Percentiles rank a stretch among this genome's conserved stretches.
phyloP scores from a whole-genome alignment of 2,888 invertebrate species.

The Dichetophora obliterata region DNA sequence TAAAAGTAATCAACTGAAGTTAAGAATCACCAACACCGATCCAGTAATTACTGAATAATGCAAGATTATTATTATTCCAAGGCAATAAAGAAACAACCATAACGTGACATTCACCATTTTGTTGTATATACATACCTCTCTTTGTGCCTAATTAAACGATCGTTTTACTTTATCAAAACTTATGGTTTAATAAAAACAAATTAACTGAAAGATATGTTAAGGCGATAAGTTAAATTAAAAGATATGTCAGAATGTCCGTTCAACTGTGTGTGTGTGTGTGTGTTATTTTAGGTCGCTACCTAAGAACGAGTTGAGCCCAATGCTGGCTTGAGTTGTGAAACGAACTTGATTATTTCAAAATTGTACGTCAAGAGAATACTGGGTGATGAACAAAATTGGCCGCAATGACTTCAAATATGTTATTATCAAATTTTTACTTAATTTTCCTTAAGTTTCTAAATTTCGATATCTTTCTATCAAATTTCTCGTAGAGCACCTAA shows the following conservation, averaged over 20 bases:
- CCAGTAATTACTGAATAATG: not conserved
- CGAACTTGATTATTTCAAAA: not conserved
- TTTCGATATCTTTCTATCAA: too few relatives aligned
- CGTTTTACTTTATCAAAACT: constrained; percentile 37
- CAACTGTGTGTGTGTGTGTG: constrained; percentile 5
- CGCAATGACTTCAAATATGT: too few relatives aligned
- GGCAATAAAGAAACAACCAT: not conserved
- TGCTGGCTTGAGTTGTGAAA: not conserved
- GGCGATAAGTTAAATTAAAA: constrained; percentile 51
- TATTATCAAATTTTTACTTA: too few relatives aligned
- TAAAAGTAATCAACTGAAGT: constrained; percentile 18
- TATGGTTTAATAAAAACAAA: constrained; percentile 58
- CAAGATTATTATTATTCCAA: not conserved
- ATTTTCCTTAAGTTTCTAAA: too few relatives aligned
- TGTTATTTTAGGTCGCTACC: not conserved
- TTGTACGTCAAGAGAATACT: not conserved
- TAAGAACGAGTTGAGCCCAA: constrained; percentile 23
- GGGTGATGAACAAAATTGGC: constrained; percentile 50
- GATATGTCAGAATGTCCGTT: not conserved
- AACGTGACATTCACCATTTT: constrained; percentile 36
- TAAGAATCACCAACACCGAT: not conserved
- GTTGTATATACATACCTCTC: constrained; percentile 17
- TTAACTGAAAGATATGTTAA: constrained; percentile 58
- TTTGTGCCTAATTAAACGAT: constrained; percentile 39
- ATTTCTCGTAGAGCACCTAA: too few relatives aligned